Evolutionary conservation across 1,140 invertebrate species (phyloP), one percentile per base, ranked within the genome.

Genomic region (Drosophila rufa): DNA sequence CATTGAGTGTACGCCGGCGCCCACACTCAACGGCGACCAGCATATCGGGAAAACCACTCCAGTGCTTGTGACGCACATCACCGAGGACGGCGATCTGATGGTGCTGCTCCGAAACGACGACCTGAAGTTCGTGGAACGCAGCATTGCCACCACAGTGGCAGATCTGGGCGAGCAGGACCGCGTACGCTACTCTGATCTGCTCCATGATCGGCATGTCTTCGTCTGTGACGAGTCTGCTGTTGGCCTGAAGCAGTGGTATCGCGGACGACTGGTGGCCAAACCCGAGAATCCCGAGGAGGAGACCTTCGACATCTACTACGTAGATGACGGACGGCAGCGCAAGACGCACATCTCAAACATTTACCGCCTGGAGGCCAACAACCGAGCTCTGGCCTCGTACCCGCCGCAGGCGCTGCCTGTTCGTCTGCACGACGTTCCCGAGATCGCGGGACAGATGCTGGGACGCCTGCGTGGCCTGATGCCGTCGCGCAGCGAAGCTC

Each of bases 261-360:
- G 92, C 42, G 92, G 84, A 6, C 75, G 77, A 51, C 53, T 91
- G 11, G 75, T 68, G 0, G 30, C 59, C 43, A 82, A 79, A 30
- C 78, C 75, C 4, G 58, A 83, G n/a, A 80, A 65, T 12, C 47
- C 66, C 15, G 79, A 91, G 7, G 82, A 84, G 42, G 82, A 90
- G 40, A 76, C 77, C 25, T 92, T 84, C 33, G 83, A 90, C 56
- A 81, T 93, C 4, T 89, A 84, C 30, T 92, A 82, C 33, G 83
- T 93, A 22, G 92, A 93, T 17, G 77, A 92, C 61, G 92, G 92
- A 1, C 50, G 82, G 15, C 79, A 80, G 57, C 87, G 86, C 55
- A 82, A 79, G 22, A 91, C 82, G 25, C 82, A 91, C 51, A 83
- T 92, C 11, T 91, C 92, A 2, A 91, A 92, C 12, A 92, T 93